A percentile compares a stretch with the other conserved stretches of the same genome.
These are phyloP conservation scores for Anableps anableps DNA, from an alignment of 2,797 vertebrate genomes.

Conservation along the genomic window DNA sequence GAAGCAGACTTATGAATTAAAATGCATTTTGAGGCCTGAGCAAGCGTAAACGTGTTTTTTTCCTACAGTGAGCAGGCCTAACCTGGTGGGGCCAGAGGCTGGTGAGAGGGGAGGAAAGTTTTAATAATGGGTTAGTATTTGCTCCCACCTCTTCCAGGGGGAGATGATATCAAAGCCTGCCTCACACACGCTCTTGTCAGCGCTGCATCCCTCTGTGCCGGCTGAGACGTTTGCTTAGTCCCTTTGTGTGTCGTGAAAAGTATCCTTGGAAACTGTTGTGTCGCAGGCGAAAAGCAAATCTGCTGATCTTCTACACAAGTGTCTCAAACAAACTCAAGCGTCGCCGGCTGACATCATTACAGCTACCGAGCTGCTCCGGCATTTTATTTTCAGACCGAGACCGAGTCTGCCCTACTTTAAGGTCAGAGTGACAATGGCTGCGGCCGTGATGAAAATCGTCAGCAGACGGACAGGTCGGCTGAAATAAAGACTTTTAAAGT, in stretches of 20 bases:
- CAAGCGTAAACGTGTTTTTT: slow-evolving; percentile 23
- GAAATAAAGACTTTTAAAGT: slow-evolving; percentile 25
- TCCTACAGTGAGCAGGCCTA: background rate
- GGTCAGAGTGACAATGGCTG: slow-evolving; percentile 60
- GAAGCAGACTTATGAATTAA: slow-evolving; percentile 54
- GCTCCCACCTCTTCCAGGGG: slow-evolving; percentile 39
- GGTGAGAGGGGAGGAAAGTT: background rate
- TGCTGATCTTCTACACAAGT: slow-evolving; percentile 49
- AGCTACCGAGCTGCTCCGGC: slow-evolving; percentile 27
- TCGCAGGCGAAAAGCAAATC: slow-evolving; percentile 46
- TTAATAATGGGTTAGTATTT: background rate
- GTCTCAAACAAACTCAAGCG: slow-evolving; percentile 50
- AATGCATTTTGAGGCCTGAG: slow-evolving; percentile 23
- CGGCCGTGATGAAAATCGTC: slow-evolving; percentile 40
- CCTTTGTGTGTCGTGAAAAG: slow-evolving; percentile 61
- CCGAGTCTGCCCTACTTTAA: slow-evolving; percentile 51
- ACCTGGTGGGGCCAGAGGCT: background rate
- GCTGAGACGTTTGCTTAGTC: slow-evolving; percentile 38
- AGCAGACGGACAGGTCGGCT: slow-evolving; percentile 45
- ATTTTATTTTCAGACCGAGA: slow-evolving; percentile 38
- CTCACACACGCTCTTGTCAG: slow-evolving; percentile 18
- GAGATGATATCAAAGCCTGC: slow-evolving; percentile 54
- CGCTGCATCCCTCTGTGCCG: slow-evolving; percentile 31
- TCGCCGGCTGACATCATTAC: slow-evolving; percentile 49
- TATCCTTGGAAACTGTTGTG: slow-evolving; percentile 74